Evolutionary conservation across 1,140 invertebrate genomes (phyloP).

Genomic region (Neotoxoptera formosana): DNA sequence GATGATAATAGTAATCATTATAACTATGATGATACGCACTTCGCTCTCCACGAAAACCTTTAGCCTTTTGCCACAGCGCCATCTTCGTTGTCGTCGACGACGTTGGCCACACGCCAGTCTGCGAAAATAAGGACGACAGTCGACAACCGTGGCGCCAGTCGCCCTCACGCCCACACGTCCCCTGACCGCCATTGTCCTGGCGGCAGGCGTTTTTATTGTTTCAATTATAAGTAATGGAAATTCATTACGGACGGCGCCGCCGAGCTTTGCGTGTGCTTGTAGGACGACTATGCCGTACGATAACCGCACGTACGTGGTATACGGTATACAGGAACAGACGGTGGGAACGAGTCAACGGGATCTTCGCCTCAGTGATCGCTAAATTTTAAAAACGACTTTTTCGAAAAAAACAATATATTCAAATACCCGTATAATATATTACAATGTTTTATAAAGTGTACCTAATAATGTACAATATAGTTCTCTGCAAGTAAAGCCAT

Average conservation of each 20-base stretch:
- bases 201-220: slow-evolving; percentile 47
- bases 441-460: not conserved
- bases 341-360: not conserved
- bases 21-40: not conserved
- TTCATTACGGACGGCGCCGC: slow-evolving; percentile 47
- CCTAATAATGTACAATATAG: not conserved
- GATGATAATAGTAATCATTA: not conserved
- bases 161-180: not conserved
- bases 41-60: not conserved
- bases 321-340: not conserved
- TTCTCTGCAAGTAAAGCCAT: not conserved
- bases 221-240: slow-evolving; percentile 57
- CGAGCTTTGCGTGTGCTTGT: not conserved
- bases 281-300: not conserved
- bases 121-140: slow-evolving; percentile 32
- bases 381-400: not conserved
- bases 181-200: not conserved
- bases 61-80: not conserved
- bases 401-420: not conserved
- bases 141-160: slow-evolving; percentile 44
- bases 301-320: not conserved
- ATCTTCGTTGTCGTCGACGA: not conserved
- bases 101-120: slow-evolving; percentile 50
- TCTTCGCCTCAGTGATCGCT: not conserved
- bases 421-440: not conserved